Conservation (phyloP, 2,797 vertebrate genomes). For the Ara ararauna region DNA sequence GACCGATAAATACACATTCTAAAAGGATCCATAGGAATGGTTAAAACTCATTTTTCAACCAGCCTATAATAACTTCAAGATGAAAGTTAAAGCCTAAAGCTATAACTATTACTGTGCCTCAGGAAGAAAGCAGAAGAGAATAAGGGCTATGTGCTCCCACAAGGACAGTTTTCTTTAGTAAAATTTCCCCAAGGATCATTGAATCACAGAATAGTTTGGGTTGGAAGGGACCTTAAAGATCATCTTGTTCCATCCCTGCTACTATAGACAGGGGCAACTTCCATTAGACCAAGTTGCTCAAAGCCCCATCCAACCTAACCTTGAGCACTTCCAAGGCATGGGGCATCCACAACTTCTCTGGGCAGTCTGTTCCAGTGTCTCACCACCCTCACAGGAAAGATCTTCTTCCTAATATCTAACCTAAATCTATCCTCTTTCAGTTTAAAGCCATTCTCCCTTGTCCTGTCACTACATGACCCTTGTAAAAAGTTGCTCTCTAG, state of each 20-base stretch:
- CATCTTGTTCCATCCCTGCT: neutral
- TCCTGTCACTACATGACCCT: neutral
- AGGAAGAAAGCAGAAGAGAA: neutral
- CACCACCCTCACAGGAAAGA: neutral
- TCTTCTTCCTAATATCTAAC: neutral
- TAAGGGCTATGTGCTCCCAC: accelerated
- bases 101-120: neutral
- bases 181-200: neutral
- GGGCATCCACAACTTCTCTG: neutral
- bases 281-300: neutral
- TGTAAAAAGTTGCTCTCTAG: neutral
- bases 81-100: neutral
- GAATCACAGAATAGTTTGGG: neutral
- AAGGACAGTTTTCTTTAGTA: neutral
- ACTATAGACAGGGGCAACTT: neutral
- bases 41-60: neutral
- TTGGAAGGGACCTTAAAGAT: neutral
- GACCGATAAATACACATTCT: neutral
- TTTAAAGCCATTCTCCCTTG: neutral
- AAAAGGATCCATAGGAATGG: neutral
- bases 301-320: neutral
- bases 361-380: neutral
- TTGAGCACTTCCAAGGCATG: neutral
- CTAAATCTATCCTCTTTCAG: neutral
- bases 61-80: neutral